Percentiles rank a stretch among this genome's conserved stretches.
Evolutionary conservation across 2,888 invertebrate species (phyloP).

Genomic region (Portevinia maculata): DNA sequence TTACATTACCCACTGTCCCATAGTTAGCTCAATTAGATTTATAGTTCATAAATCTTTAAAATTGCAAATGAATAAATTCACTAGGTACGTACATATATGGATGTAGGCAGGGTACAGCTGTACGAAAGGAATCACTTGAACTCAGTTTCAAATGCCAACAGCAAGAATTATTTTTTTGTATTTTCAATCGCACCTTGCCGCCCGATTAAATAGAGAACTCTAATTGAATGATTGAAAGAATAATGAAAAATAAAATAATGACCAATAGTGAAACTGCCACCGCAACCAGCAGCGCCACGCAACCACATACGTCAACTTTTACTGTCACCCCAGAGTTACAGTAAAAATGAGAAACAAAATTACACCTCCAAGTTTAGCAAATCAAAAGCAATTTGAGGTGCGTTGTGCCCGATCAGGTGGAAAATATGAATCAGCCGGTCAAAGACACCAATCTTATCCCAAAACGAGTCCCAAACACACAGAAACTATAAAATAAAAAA

Average conservation of each 20-base stretch:
- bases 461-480: conserved; percentile 53
- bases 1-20: conserved; percentile 27
- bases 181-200: conserved; percentile 44
- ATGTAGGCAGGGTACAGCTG: conserved; percentile 13
- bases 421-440: conserved; percentile 72
- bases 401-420: conserved; percentile 53
- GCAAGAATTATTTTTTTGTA: conserved; percentile 39
- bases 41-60: conserved; percentile 62
- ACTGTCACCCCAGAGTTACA: conserved; percentile 9
- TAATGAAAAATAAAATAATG: conserved; percentile 21
- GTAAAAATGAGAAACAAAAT: not conserved
- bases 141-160: conserved; percentile 49
- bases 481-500: conserved; percentile 10
- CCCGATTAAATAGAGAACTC: conserved; percentile 55
- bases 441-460: conserved; percentile 60
- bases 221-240: conserved; percentile 47
- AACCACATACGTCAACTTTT: conserved; percentile 48
- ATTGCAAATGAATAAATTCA: conserved; percentile 51
- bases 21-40: conserved; percentile 29
- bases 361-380: conserved; percentile 8
- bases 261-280: conserved; percentile 49
- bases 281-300: not conserved
- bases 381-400: conserved; percentile 30
- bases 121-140: conserved; percentile 4
- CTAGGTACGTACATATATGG: conserved; percentile 29